phyloP scores from a whole-genome alignment of 2,113 vertebrate species.

The Hippolais icterina region DNA sequence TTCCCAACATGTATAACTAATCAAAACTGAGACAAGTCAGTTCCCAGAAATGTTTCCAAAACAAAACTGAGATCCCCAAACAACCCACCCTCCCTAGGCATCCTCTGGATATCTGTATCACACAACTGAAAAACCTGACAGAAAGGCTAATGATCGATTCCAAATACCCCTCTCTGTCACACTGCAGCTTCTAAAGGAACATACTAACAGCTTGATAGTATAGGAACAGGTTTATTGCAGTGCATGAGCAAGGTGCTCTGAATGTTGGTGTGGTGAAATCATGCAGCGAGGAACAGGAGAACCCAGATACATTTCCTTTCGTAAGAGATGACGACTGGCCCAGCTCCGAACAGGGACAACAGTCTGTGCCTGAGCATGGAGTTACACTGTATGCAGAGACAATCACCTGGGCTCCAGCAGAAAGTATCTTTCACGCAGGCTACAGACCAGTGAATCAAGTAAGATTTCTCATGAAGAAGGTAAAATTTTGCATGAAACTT shows the following conservation, averaged over 20 bases:
- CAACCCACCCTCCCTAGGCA: not conserved
- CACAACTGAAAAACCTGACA: not conserved
- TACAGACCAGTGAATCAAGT: not conserved
- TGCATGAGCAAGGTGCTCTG: not conserved
- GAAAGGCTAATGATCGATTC: not conserved
- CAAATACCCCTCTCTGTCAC: not conserved
- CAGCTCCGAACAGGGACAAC: not conserved
- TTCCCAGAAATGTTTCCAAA: not conserved
- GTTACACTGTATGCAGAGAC: not conserved
- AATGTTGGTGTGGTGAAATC: not conserved
- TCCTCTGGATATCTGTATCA: rapidly evolving
- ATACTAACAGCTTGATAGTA: not conserved
- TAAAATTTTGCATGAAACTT: not conserved
- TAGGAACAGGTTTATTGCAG: not conserved
- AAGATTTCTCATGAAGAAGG: not conserved
- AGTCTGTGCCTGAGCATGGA: not conserved
- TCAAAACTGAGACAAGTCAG: not conserved
- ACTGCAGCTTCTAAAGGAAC: not conserved
- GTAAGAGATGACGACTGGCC: not conserved
- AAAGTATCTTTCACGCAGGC: not conserved
- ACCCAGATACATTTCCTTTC: not conserved
- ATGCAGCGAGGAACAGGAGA: not conserved
- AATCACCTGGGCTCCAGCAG: not conserved
- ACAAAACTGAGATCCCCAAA: not conserved
- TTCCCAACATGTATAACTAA: not conserved